These are phyloP conservation scores for Megaceryle maxima DNA, from an alignment of 2,113 vertebrate species.

Conservation along the genomic window DNA sequence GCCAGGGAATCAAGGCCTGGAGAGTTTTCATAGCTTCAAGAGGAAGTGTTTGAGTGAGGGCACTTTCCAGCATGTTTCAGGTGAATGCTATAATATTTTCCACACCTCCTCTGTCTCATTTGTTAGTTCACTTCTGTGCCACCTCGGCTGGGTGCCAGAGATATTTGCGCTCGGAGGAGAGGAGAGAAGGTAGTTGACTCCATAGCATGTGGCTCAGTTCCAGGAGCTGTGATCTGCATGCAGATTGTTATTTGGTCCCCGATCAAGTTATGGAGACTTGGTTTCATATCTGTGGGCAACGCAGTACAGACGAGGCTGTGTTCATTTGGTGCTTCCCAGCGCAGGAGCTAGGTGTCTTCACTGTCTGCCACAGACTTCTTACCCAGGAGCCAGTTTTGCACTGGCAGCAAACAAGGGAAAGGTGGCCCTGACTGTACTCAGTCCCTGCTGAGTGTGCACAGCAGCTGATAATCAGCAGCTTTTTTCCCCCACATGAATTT, in stretches of 20 bases:
- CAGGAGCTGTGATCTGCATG: background rate
- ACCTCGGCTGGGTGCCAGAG: background rate
- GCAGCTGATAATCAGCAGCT: background rate
- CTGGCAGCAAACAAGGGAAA: background rate
- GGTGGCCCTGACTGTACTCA: background rate
- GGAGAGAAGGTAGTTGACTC: background rate
- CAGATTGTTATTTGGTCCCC: background rate
- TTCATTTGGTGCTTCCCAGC: background rate
- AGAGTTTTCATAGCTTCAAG: background rate
- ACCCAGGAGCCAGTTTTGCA: background rate
- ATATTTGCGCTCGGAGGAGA: background rate
- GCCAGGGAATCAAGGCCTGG: background rate
- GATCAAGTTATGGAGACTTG: background rate
- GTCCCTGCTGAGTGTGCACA: background rate
- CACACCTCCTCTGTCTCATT: background rate
- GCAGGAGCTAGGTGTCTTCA: background rate
- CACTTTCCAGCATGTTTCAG: background rate
- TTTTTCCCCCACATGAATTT: background rate
- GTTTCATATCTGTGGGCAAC: background rate
- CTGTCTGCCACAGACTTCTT: background rate
- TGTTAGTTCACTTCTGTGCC: background rate
- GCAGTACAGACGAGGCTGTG: background rate
- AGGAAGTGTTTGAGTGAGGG: background rate
- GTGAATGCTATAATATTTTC: background rate
- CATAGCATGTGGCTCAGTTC: background rate